Percentiles rank a stretch among this genome's conserved stretches.
Evolutionary conservation across 2,888 invertebrate genomes (phyloP).

Genomic region (Nesidiocoris tenuis): DNA sequence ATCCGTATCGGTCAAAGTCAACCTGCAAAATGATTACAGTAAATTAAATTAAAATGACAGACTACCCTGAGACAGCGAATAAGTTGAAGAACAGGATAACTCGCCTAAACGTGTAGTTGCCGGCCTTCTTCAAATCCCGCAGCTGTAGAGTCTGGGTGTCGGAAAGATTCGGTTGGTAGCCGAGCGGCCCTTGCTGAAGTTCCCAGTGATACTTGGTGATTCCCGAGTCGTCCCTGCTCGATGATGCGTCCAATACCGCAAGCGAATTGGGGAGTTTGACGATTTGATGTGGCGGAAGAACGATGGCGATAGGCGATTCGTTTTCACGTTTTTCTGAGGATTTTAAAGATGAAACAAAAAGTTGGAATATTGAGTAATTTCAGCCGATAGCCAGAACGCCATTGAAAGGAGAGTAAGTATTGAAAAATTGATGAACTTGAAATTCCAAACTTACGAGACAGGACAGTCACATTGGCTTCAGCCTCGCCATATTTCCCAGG

Average conservation of each 20-base stretch:
- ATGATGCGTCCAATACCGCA: conserved; percentile 81
- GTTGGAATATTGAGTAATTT: no score
- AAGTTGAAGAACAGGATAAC: no score
- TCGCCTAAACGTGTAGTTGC: conserved; percentile 82
- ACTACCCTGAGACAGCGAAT: no score
- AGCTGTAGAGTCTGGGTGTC: conserved; percentile 81
- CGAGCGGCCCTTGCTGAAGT: conserved; percentile 80
- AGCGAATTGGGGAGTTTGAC: conserved; percentile 87
- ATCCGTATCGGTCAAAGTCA: conserved; percentile 90
- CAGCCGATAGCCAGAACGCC: no score
- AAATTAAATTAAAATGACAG: not conserved
- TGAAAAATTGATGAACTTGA: no score
- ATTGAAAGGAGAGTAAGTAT: no score
- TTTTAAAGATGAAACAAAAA: not conserved
- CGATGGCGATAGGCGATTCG: conserved; percentile 78
- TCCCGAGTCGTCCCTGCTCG: conserved; percentile 66
- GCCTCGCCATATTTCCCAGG: conserved; percentile 75
- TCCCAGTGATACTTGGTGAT: conserved; percentile 90
- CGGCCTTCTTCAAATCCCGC: conserved; percentile 78
- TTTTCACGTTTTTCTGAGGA: conserved; percentile 77
- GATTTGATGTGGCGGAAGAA: conserved; percentile 80
- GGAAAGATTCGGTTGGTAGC: conserved; percentile 76
- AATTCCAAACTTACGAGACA: conserved; percentile 66
- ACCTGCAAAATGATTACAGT: conserved; percentile 57
- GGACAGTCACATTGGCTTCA: conserved; percentile 84